Percentiles rank a stretch among this genome's conserved stretches.
Evolutionary conservation across 2,888 invertebrate species (phyloP).

Genomic region (Drosophila diplacantha): DNA sequence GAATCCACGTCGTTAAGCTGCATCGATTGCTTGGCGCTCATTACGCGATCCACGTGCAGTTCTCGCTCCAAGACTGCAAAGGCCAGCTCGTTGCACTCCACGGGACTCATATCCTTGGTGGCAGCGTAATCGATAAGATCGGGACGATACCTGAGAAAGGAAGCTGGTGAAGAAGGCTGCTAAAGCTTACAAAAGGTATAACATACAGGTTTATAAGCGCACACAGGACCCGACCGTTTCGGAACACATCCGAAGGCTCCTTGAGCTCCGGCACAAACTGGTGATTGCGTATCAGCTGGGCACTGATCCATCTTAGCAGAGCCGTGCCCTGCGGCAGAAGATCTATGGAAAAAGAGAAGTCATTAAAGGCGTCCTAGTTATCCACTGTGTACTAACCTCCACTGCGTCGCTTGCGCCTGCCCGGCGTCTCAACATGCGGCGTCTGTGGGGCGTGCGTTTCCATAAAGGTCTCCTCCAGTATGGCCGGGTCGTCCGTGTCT

Average conservation of each 20-base stretch:
- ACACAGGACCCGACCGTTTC: constrained; percentile 76
- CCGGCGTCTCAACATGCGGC: constrained; percentile 82
- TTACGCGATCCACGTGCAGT: constrained; percentile 84
- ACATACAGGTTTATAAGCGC: constrained; percentile 77
- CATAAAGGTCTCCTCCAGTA: constrained; percentile 79
- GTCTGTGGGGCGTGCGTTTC: constrained; percentile 80
- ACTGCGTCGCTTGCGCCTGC: constrained; percentile 76
- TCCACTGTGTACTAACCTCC: constrained; percentile 60
- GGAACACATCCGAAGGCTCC: constrained; percentile 77
- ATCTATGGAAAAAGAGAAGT: constrained; percentile 52
- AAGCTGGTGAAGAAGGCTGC: background rate
- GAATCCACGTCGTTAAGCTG: constrained; percentile 74
- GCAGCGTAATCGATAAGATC: constrained; percentile 88
- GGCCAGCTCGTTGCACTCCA: constrained; percentile 87
- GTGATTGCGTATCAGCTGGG: constrained; percentile 72
- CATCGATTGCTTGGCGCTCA: constrained; percentile 85
- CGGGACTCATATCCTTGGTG: constrained; percentile 82
- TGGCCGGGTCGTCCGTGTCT: constrained; percentile 84
- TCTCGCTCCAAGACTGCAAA: constrained; percentile 92
- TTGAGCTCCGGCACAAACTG: constrained; percentile 74
- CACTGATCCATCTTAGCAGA: constrained; percentile 76
- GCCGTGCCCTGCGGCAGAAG: constrained; percentile 75
- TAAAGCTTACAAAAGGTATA: background rate
- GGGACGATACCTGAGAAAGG: constrained; percentile 87
- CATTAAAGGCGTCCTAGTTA: background rate